Evolutionary conservation across 1,140 invertebrate species (phyloP), one percentile per base, ranked within the genome.

Genomic region (Ceratitis capitata): DNA sequence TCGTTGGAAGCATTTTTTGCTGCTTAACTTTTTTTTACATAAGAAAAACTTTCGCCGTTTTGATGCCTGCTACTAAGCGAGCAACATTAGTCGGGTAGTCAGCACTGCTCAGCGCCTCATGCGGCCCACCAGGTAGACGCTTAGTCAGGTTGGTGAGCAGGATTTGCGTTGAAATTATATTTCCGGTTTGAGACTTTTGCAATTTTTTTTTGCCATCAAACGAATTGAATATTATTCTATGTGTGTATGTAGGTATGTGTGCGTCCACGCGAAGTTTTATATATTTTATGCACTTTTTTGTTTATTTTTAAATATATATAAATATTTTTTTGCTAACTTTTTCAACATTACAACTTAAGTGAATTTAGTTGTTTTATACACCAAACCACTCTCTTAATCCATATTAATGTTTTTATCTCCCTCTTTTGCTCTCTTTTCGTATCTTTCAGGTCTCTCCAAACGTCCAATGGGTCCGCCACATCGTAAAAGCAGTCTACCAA

Each of bases 401-500:
- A n/a, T n/a, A n/a, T n/a, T n/a, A n/a, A n/a, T n/a, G n/a, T n/a
- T n/a, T n/a, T n/a, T n/a, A n/a, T n/a, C n/a, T 35, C 26, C 5
- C 51, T 82, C 29, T 61, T n/a, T 32, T 45, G 26, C 29, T 83
- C 35, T 64, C 7, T 49, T 39, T 61, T 39, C 86, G 16, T 84
- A 5, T 51, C 32, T n/a, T 87, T 19, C 53, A 92, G 91, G 90
- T 86, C 88, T 92, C 84, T 92, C 91, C 49, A 92, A 91, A 84
- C 91, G 91, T 86, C 91, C 91, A 39, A 56, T 89, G 84, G 89
- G 89, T 47, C 91, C 91, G 64, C 91, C 91, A 82, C 90, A 91
- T 88, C 91, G 91, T 85, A 92, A 92, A 88, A 92, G 89, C 87
- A 92, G 91, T 90, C 87, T 92, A 89, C 91, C 91, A 90, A 92